Base-by-base conservation (phyloP, 2,113 vertebrate species). In the Brachirus orientalis region DNA sequence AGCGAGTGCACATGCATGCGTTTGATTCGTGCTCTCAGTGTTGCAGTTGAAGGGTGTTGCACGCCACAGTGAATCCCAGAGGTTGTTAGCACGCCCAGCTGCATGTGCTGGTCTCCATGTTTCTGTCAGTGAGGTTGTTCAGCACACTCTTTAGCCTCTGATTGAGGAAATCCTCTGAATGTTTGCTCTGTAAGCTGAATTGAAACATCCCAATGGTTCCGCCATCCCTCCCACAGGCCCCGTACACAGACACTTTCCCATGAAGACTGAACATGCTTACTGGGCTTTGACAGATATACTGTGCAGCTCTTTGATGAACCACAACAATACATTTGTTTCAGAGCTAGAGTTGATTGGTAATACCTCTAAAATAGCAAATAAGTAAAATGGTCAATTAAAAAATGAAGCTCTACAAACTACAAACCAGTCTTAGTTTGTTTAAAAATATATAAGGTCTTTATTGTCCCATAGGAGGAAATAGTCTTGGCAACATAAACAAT, bases 141-240 rank as follows among this genome's bases (percentile, higher is more conserved):
- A 70, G 83, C 86, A 83, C 89, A 88, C 88, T 89, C 86, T 82
- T 72, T 72, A 47, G 79, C 77, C 78, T 85, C 88, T 94, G 93
- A 94, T 94, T 94, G 91, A 93, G 92, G 93, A 94, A 92, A 92
- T 94, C 93, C 93, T 93, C 91, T 86, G 83, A 84, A 86, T 91
- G 87, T 92, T 92, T 88, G 89, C 91, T 91, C 79, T 79, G 82
- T 69, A 71, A 44, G 77, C 82, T 54, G 73, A 89, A 87, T 87
- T 89, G 72, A 90, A 88, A 87, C 72, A 78, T 89, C 89, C 89
- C 87, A 90, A 90, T 90, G 80, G 91, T 90, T 91, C 89, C 91
- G 86, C 85, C 85, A 18, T 66, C 58, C 20, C 85, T 87, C 84
- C 79, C 61, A 69, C 87, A 82, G 84, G 83, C 60, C 86, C 81